Percentiles rank a stretch among this genome's conserved stretches.
Conservation (phyloP, 1,140 invertebrate species). For the Penaeus chinensis region DNA sequence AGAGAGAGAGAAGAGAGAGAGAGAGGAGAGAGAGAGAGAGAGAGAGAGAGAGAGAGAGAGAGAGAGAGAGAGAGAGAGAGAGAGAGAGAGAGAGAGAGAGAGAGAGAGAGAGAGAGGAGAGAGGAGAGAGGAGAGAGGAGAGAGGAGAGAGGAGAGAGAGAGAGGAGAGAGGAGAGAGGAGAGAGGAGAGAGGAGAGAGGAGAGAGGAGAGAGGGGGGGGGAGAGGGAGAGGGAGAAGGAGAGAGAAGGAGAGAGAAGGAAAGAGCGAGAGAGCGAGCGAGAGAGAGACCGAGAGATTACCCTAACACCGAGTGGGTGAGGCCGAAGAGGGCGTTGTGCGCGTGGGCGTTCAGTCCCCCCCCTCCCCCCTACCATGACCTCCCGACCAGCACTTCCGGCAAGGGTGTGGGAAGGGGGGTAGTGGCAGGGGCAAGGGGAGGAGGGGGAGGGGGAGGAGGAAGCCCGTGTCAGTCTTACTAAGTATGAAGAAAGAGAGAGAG, state of each 20-base stretch:
- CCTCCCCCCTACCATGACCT: not conserved
- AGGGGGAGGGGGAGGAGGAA: not conserved
- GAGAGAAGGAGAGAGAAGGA: constrained; percentile 33
- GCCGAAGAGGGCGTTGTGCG: no score
- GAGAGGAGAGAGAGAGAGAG: constrained; percentile 2
- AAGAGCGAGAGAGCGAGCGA: constrained; percentile 40
- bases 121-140: not conserved
- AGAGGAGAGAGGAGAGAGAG: constrained; percentile 9
- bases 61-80: constrained; percentile 9
- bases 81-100: no score
- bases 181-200: not conserved
- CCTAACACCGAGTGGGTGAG: no score
- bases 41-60: constrained; percentile 9
- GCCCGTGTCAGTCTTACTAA: not conserved
- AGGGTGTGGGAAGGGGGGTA: not conserved
- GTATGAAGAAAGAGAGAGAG: not conserved
- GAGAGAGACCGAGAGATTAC: constrained; percentile 28
- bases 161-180: constrained; percentile 25
- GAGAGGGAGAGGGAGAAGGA: constrained; percentile 25
- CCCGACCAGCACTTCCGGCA: no score
- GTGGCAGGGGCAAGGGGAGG: not conserved
- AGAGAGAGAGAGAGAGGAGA: no score
- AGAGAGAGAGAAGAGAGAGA: constrained; percentile 2
- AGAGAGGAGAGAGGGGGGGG: constrained; percentile 15
- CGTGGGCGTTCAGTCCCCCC: not conserved